Evolutionary conservation across 2,797 vertebrate species (phyloP).

Genomic region (Oceanodroma leucorhoa): DNA sequence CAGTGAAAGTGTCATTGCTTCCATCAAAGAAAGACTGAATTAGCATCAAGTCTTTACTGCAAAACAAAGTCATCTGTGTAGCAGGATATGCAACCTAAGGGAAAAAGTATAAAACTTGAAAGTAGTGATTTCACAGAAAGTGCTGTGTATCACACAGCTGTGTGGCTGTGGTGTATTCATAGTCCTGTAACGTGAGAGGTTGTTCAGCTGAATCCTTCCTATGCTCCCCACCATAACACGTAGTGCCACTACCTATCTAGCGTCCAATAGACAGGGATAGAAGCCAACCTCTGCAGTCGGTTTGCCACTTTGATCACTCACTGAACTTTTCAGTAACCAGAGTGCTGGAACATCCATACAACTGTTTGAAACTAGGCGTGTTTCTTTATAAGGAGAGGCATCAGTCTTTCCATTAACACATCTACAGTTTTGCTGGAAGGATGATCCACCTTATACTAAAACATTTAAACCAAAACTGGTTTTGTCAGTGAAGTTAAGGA

Average conservation of each 20-base stretch:
- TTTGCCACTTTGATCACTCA: neutral
- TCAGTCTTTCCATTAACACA: neutral
- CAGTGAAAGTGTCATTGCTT: neutral
- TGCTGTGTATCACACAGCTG: neutral
- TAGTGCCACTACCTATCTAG: neutral
- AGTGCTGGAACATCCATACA: neutral
- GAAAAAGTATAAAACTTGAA: neutral
- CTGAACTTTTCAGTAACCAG: neutral
- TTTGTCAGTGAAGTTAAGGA: neutral
- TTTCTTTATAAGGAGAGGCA: neutral
- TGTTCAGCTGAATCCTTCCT: neutral
- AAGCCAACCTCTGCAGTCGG: neutral
- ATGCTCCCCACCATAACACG: neutral
- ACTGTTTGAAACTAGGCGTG: neutral
- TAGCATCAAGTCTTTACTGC: neutral
- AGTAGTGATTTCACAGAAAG: neutral
- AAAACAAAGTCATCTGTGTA: neutral
- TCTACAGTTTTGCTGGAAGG: neutral
- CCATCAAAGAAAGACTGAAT: neutral
- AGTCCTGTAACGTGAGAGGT: neutral
- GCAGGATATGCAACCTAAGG: neutral
- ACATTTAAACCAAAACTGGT: neutral
- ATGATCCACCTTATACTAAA: neutral
- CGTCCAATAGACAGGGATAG: neutral
- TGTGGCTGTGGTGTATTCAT: neutral